phyloP scores from a whole-genome alignment of 2,113 vertebrate species.

The Suncus etruscus region DNA sequence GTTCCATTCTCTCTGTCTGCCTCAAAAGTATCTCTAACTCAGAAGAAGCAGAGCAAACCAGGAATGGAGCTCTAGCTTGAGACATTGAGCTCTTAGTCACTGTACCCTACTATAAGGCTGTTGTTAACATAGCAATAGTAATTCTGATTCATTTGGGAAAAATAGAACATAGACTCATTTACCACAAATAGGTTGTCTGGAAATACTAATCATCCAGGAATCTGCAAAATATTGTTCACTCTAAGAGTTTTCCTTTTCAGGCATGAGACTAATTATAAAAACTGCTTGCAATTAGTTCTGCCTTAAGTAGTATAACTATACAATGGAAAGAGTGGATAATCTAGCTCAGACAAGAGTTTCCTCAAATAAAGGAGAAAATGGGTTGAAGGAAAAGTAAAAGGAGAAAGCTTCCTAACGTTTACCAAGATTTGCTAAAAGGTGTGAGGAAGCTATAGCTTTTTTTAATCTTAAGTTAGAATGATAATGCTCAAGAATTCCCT shows the following conservation, averaged over 20 bases:
- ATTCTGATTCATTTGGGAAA: slow-evolving; percentile 12
- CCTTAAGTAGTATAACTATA: not conserved
- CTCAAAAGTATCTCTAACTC: not conserved
- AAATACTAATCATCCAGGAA: slow-evolving; percentile 30
- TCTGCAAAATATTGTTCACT: slow-evolving; percentile 23
- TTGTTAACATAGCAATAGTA: not conserved
- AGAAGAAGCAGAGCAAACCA: not conserved
- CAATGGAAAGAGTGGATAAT: slow-evolving; percentile 26
- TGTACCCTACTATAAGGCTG: not conserved
- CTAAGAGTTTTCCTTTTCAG: slow-evolving; percentile 45
- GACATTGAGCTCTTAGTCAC: not conserved
- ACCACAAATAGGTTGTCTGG: slow-evolving; percentile 29
- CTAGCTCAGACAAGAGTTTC: not conserved
- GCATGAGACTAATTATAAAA: slow-evolving; percentile 48
- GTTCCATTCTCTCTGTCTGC: no score
- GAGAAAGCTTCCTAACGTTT: not conserved
- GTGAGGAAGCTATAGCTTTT: not conserved
- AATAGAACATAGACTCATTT: slow-evolving; percentile 21
- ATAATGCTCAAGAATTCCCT: not conserved
- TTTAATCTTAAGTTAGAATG: not conserved
- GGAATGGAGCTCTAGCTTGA: not conserved
- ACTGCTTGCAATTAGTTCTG: slow-evolving; percentile 5
- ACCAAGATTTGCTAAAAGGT: not conserved
- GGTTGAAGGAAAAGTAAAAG: not conserved
- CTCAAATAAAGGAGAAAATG: not conserved